Conservation (phyloP, 2,888 invertebrate species). For the Gerris lacustris region DNA sequence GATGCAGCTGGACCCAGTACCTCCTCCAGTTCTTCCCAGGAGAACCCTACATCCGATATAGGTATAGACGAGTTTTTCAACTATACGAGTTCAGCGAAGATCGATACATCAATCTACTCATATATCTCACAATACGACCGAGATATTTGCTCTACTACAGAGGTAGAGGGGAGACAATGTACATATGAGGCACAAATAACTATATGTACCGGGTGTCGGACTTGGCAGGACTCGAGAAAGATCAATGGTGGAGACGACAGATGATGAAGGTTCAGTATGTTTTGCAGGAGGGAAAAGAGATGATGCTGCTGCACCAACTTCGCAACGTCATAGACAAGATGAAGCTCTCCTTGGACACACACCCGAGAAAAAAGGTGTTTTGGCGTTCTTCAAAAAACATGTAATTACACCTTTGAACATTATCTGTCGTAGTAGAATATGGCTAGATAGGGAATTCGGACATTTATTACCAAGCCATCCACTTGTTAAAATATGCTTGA, state of each 20-base stretch:
- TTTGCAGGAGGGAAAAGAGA: neutral
- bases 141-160: neutral
- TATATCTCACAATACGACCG: neutral
- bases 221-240: neutral
- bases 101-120: neutral
- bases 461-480: too few species aligned
- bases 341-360: neutral
- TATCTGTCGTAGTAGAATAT: neutral
- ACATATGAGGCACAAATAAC: neutral
- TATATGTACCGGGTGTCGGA: neutral
- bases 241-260: neutral
- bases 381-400: neutral
- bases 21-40: too few species aligned
- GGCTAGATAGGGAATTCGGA: neutral
- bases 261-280: neutral
- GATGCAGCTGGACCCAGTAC: too few species aligned
- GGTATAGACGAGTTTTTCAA: neutral
- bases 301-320: neutral
- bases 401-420: neutral
- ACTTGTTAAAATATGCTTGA: too few species aligned
- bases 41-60: too few species aligned
- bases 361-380: neutral
- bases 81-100: neutral
- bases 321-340: neutral
- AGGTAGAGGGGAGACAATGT: neutral